phyloP scores from a whole-genome alignment of 2,888 invertebrate genomes.

The Drosophila subquinaria region DNA sequence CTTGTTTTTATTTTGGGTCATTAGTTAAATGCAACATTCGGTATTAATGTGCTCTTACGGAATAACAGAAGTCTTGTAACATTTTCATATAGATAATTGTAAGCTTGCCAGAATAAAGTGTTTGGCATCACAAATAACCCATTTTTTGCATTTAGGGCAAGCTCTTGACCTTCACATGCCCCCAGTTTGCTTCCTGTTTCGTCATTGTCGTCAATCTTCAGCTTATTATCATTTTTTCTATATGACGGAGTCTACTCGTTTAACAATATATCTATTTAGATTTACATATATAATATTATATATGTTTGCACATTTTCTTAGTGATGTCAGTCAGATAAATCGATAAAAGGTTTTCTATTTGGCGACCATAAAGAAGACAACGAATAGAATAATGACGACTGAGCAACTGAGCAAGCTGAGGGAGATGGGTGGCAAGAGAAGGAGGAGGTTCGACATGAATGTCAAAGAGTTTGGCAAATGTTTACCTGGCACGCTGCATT shows the following conservation, averaged over 20 bases:
- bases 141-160: slow-evolving; percentile 27
- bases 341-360: slow-evolving; percentile 50
- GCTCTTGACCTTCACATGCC: slow-evolving; percentile 47
- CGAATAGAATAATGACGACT: slow-evolving; percentile 9
- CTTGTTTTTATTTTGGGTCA: too few relatives aligned
- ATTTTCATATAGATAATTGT: too few relatives aligned
- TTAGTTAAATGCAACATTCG: too few relatives aligned
- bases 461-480: slow-evolving; percentile 37
- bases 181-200: slow-evolving; percentile 26
- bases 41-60: too few relatives aligned
- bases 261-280: background rate
- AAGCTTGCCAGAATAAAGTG: background rate
- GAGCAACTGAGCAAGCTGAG: background rate
- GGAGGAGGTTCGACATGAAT: slow-evolving; percentile 20
- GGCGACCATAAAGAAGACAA: slow-evolving; percentile 27
- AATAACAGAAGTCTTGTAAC: too few relatives aligned
- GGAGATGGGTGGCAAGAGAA: background rate
- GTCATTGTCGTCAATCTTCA: slow-evolving; percentile 32
- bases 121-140: slow-evolving; percentile 7
- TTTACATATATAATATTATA: background rate
- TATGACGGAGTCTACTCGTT: slow-evolving; percentile 8
- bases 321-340: slow-evolving; percentile 52
- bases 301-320: slow-evolving; percentile 26
- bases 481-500: slow-evolving; percentile 5
- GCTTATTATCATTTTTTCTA: slow-evolving; percentile 28